Evolutionary conservation across 92 coral and sea anemone species (phyloP).

Genomic region (Hydrozoanthus gracilis): DNA sequence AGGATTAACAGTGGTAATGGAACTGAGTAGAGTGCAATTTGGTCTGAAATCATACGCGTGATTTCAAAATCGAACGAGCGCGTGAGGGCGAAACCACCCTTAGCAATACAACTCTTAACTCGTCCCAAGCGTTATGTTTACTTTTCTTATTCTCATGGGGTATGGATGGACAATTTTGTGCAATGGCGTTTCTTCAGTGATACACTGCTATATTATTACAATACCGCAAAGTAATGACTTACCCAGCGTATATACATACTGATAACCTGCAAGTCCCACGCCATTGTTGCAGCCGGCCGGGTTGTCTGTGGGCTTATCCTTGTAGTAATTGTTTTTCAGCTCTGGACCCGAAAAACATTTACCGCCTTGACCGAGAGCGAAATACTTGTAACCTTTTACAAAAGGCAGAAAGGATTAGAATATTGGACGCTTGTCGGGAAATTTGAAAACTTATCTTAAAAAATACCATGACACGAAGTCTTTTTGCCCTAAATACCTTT

Average conservation of each 20-base stretch:
- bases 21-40: too few relatives aligned
- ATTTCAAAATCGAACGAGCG: too few relatives aligned
- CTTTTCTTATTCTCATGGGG: not conserved
- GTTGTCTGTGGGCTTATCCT: not conserved
- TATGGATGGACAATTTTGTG: too few relatives aligned
- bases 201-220: too few relatives aligned
- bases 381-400: slow-evolving; percentile 22
- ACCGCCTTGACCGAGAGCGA: slow-evolving; percentile 37
- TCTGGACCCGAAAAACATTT: slow-evolving; percentile 33
- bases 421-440: not conserved
- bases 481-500: not conserved
- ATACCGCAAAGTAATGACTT: not conserved
- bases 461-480: too few relatives aligned
- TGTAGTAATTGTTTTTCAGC: slow-evolving; percentile 30
- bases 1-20: too few relatives aligned
- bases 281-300: slow-evolving; percentile 36
- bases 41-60: too few relatives aligned
- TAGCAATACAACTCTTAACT: too few relatives aligned
- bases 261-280: slow-evolving; percentile 15
- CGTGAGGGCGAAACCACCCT: too few relatives aligned
- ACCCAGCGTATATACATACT: slow-evolving; percentile 39
- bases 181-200: too few relatives aligned
- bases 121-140: too few relatives aligned
- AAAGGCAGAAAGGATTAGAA: not conserved
- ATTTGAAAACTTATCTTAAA: not conserved